Base-by-base conservation (phyloP, 92 coral and sea anemone genomes). In the Zoanthus gigantus region DNA sequence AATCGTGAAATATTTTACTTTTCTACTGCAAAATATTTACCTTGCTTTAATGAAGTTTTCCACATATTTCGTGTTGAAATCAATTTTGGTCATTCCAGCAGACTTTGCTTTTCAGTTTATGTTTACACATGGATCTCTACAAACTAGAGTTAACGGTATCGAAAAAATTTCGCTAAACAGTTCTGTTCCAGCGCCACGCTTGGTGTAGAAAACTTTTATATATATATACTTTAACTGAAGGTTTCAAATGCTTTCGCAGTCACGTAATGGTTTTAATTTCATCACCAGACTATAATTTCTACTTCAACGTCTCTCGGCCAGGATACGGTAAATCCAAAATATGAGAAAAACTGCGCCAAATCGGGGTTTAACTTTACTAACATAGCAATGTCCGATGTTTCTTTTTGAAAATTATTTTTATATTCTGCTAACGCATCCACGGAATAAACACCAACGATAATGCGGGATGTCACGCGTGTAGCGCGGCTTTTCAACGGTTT, bases 21-120 rank as follows among this genome's bases (percentile, higher is more conserved):
- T 44, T 12, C 63, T 15, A 63, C 4, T 14, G 79, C 58, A 13
- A 47, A 12, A 13, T 23, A 0, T 77, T 53, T 77, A 77, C 82
- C 82, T 77, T 77, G 53, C 82, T 6, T 53, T 0, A n/a, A 77
- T 77, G 67, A 18, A 77, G 67, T 77, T 13, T 77, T 77, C 82
- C 66, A 77, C 68, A 15, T 34, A 28, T 7, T 77, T 30, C 9
- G 68, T 47, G 31, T 77, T 77, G 68, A 63, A 53, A 54, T 77
- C 82, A 77, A 77, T 77, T n/a, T 16, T 53, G 9, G 82, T 77
- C 82, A 77, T 77, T 34, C 31, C 48, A 52, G 10, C 45, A 16
- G 65, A 45, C 2, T 12, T 52, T n/a, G 53, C 37, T 31, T 7
- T 11, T 32, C 9, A 52, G 80, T 9, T 42, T 29, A 12, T 54